Percentiles rank a stretch among this genome's conserved stretches.
Conservation (phyloP, 1,140 invertebrate genomes). For the Drosophila persimilis region DNA sequence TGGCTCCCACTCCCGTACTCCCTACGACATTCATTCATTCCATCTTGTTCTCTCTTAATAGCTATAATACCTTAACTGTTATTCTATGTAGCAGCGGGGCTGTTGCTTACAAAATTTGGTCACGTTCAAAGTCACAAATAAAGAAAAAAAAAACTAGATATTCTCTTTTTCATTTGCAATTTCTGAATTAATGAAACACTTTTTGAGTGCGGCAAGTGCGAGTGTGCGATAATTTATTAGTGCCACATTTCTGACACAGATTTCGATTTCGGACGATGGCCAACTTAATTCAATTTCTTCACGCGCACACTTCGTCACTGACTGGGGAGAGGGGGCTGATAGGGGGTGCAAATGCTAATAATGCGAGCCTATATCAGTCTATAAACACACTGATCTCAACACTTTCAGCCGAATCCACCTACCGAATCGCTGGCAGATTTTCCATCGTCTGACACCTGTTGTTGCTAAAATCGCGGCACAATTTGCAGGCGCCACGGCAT, state of each 20-base stretch:
- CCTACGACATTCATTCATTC: too few species aligned
- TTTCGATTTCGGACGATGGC: slow-evolving; percentile 44
- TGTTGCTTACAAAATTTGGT: slow-evolving; percentile 62
- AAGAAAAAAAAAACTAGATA: slow-evolving; percentile 63
- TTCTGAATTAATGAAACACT: slow-evolving; percentile 66
- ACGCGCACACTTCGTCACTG: slow-evolving; percentile 39
- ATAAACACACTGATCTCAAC: slow-evolving; percentile 41
- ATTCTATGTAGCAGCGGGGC: slow-evolving; percentile 25
- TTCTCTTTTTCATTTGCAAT: slow-evolving; percentile 50
- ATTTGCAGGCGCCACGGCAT: slow-evolving; percentile 27
- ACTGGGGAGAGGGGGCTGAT: background rate
- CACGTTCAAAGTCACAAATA: slow-evolving; percentile 60
- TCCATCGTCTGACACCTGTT: slow-evolving; percentile 60
- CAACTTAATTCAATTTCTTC: slow-evolving; percentile 53
- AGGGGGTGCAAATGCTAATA: slow-evolving; percentile 29
- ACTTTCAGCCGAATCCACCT: slow-evolving; percentile 34
- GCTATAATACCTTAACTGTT: slow-evolving; percentile 23
- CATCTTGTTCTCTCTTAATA: too few species aligned
- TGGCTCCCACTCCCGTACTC: background rate
- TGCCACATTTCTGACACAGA: slow-evolving; percentile 69
- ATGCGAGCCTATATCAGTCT: slow-evolving; percentile 43
- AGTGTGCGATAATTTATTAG: slow-evolving; percentile 75
- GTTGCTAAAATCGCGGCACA: slow-evolving; percentile 58
- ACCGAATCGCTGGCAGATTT: slow-evolving; percentile 15
- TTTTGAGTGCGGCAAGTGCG: slow-evolving; percentile 31